phyloP scores from a whole-genome alignment of 2,797 vertebrate genomes.

The Coregonus sp. region DNA sequence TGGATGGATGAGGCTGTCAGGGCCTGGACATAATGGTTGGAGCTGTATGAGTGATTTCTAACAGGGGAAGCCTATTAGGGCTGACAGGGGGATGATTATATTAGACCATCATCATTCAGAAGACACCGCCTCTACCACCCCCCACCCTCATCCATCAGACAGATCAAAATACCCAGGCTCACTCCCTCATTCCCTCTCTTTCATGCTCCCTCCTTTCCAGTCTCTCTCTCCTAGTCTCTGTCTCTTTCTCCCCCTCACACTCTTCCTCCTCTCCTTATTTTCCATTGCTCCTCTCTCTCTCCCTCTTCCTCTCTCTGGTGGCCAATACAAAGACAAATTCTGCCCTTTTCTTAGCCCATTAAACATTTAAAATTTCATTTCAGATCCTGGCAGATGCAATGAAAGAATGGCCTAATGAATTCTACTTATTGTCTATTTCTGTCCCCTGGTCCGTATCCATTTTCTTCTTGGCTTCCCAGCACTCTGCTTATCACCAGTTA shows the following conservation, averaged over 20 bases:
- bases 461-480: conserved; percentile 66
- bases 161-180: conserved; percentile 82
- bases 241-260: conserved; percentile 35
- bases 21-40: conserved; percentile 94
- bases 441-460: conserved; percentile 72
- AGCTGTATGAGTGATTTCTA: conserved; percentile 99
- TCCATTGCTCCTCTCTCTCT: conserved; percentile 61
- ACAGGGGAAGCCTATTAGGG: conserved; percentile 99
- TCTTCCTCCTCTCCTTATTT: conserved; percentile 24
- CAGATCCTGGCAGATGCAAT: conserved; percentile 95
- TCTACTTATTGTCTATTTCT: conserved; percentile 94
- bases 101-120: conserved; percentile 99
- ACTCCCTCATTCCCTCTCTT: conserved; percentile 13
- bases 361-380: conserved; percentile 99
- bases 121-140: conserved; percentile 82
- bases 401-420: conserved; percentile 99
- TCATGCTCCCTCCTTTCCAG: too few relatives aligned
- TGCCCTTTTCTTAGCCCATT: conserved; percentile 97
- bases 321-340: conserved; percentile 98
- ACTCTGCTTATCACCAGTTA: conserved; percentile 49
- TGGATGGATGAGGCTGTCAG: conserved; percentile 99
- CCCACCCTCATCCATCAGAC: conserved; percentile 91
- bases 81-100: conserved; percentile 99
- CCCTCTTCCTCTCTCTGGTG: conserved; percentile 56
- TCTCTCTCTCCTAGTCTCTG: conserved; percentile 3